These are phyloP conservation scores for Epizoanthus fatuus DNA, from an alignment of 92 coral and sea anemone species.

Conservation along the genomic window DNA sequence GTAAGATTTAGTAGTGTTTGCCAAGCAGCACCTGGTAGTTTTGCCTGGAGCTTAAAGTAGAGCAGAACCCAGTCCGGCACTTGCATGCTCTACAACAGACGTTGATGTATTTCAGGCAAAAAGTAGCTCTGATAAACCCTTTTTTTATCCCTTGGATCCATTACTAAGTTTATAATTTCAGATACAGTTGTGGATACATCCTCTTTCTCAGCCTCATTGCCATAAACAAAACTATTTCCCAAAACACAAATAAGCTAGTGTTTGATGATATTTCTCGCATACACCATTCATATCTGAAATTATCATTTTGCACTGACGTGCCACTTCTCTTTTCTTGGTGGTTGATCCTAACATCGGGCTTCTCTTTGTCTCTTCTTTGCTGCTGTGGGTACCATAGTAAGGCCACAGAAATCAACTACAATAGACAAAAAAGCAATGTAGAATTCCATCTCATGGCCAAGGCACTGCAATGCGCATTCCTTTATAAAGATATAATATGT, in stretches of 20 bases:
- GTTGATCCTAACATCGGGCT: slow-evolving; percentile 32
- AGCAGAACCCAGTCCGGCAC: slow-evolving; percentile 21
- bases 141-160: slow-evolving; percentile 63
- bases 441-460: no score
- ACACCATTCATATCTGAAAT: slow-evolving; percentile 24
- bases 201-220: slow-evolving; percentile 1
- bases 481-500: no score
- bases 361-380: background rate
- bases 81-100: no score
- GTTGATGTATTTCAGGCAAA: no score
- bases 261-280: background rate
- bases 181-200: slow-evolving; percentile 17
- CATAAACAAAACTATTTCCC: slow-evolving; percentile 29
- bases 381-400: no score
- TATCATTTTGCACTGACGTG: slow-evolving; percentile 10
- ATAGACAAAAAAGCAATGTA: no score
- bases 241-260: slow-evolving; percentile 32
- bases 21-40: slow-evolving; percentile 64
- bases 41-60: slow-evolving; percentile 65
- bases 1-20: slow-evolving; percentile 61
- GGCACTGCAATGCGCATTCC: no score
- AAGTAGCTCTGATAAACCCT: slow-evolving; percentile 56
- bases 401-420: no score
- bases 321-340: slow-evolving; percentile 25
- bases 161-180: slow-evolving; percentile 45